Evolutionary conservation across 2,797 vertebrate species (phyloP).

Genomic region (Anas bahamensis): DNA sequence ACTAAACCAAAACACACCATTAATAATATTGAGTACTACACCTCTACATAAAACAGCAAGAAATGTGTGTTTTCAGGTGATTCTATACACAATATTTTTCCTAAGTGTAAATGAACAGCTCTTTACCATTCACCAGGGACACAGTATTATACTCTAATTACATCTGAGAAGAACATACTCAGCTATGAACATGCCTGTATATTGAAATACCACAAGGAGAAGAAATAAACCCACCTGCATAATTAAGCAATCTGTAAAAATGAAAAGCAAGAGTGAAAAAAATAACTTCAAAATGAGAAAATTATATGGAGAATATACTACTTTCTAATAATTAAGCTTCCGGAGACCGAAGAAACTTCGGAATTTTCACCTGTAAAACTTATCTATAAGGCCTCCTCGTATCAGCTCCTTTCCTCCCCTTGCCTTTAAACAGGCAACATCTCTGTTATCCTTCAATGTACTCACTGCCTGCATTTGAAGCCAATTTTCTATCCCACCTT

Average conservation of each 20-base stretch:
- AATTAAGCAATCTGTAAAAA: background rate
- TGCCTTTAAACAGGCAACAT: background rate
- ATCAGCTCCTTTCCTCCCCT: background rate
- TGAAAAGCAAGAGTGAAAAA: background rate
- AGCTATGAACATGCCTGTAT: background rate
- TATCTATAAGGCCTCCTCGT: background rate
- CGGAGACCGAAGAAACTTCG: background rate
- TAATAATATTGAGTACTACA: background rate
- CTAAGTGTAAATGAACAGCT: background rate
- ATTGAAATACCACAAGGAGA: background rate
- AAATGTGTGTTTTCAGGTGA: background rate
- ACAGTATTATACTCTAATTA: background rate
- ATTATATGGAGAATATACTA: background rate
- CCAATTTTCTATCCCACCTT: background rate
- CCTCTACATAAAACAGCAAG: background rate
- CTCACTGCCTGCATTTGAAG: background rate
- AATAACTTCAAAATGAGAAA: background rate
- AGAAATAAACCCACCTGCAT: background rate
- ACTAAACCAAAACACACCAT: conserved; percentile 17
- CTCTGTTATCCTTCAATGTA: background rate
- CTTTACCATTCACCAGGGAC: background rate
- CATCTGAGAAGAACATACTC: background rate
- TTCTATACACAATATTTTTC: background rate
- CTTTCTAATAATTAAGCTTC: background rate
- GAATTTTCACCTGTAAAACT: background rate